These are phyloP conservation scores for Liodrosophila aerea DNA, from an alignment of 2,888 invertebrate genomes.

Conservation along the genomic window DNA sequence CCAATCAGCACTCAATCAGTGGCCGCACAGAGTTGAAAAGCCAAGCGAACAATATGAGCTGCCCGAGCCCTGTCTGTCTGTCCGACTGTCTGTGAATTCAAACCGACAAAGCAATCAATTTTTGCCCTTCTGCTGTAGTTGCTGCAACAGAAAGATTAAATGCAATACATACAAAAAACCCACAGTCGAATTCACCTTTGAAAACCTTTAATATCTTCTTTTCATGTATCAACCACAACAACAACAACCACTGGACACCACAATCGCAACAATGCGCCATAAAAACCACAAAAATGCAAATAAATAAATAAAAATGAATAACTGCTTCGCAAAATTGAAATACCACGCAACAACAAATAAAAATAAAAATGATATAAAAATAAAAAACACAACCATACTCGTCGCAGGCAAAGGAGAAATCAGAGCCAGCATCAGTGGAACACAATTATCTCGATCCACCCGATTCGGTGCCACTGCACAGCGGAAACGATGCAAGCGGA, in stretches of 20 bases:
- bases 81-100: constrained; percentile 53
- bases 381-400: constrained; percentile 1
- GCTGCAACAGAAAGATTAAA: constrained; percentile 61
- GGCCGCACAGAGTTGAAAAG: constrained; percentile 53
- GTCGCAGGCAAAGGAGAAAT: constrained; percentile 78
- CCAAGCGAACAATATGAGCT: constrained; percentile 64
- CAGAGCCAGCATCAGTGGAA: constrained; percentile 80
- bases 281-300: constrained; percentile 60
- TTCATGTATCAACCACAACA: constrained; percentile 49
- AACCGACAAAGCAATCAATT: constrained; percentile 76
- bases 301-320: constrained; percentile 64
- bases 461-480: constrained; percentile 81
- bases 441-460: constrained; percentile 82
- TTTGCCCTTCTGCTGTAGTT: constrained; percentile 15
- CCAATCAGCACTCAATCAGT: constrained; percentile 77
- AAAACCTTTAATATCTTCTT: constrained; percentile 62
- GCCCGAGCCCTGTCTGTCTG: constrained; percentile 36
- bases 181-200: constrained; percentile 46
- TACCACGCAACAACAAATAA: constrained; percentile 36
- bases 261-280: constrained; percentile 35
- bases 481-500: constrained; percentile 82
- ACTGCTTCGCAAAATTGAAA: constrained; percentile 56
- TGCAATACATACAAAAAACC: constrained; percentile 38
- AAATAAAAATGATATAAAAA: background rate
- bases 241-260: constrained; percentile 36